Evolutionary conservation across 2,797 vertebrate species (phyloP).

Genomic region (Silurus aristotelis): DNA sequence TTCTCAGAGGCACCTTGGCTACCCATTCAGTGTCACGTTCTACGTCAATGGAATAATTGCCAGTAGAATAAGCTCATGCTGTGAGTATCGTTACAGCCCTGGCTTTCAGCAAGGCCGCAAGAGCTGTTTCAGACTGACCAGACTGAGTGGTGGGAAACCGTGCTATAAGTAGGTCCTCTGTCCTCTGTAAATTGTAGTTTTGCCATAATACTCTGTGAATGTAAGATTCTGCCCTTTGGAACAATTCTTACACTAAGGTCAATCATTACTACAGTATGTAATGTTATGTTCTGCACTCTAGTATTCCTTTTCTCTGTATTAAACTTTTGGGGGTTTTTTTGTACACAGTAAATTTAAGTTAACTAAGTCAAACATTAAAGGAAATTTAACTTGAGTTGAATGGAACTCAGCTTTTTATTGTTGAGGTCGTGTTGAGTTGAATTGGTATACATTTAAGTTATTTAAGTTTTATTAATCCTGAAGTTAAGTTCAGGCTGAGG

Average conservation of each 20-base stretch:
- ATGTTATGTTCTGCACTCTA: not conserved
- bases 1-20: conserved; percentile 77
- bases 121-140: conserved; percentile 75
- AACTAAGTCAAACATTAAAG: not conserved
- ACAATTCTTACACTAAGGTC: not conserved
- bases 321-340: not conserved
- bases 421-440: too few relatives aligned
- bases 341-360: not conserved
- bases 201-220: not conserved
- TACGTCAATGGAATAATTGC: conserved; percentile 75
- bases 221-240: not conserved
- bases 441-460: too few relatives aligned
- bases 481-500: not conserved
- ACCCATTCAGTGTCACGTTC: conserved; percentile 77
- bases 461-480: not conserved
- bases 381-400: not conserved
- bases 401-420: not conserved
- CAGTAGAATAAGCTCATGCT: conserved; percentile 79
- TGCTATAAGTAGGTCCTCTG: conserved; percentile 74
- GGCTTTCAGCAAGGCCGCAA: conserved; percentile 79
- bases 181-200: not conserved
- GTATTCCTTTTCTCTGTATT: not conserved
- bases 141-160: conserved; percentile 76
- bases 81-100: conserved; percentile 78
- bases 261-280: not conserved